Evolutionary conservation across 30 jellyfish, hydroid and myxozoan species (phyloP).

Genomic region (Pelagia noctiluca): DNA sequence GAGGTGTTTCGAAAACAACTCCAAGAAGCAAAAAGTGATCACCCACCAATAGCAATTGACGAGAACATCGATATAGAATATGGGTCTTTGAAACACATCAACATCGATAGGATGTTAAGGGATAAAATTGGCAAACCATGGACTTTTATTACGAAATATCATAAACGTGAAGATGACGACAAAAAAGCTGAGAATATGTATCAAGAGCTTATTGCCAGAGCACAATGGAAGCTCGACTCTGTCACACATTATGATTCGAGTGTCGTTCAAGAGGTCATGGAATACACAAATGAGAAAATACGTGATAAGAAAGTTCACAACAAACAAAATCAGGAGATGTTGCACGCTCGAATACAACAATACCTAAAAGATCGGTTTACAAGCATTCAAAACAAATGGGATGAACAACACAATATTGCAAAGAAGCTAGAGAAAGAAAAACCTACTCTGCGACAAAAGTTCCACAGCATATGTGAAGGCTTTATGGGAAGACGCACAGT

Average conservation of each 20-base stretch:
- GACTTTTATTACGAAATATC: background rate
- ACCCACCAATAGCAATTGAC: background rate
- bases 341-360: constrained; percentile 11
- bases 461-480: no score
- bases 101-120: background rate
- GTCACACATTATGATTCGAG: background rate
- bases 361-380: background rate
- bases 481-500: no score
- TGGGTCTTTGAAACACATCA: background rate
- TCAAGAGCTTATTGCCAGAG: background rate
- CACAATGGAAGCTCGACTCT: background rate
- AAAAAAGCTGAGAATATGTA: no score
- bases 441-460: no score
- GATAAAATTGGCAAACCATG: background rate
- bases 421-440: no score
- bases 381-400: no score
- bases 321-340: background rate
- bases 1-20: background rate
- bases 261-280: background rate
- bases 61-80: background rate
- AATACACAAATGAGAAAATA: background rate
- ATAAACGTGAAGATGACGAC: background rate
- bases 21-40: background rate
- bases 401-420: no score
- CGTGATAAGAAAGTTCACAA: background rate